Evolutionary conservation across 2,888 invertebrate species (phyloP).

Genomic region (Campoletis raptor): DNA sequence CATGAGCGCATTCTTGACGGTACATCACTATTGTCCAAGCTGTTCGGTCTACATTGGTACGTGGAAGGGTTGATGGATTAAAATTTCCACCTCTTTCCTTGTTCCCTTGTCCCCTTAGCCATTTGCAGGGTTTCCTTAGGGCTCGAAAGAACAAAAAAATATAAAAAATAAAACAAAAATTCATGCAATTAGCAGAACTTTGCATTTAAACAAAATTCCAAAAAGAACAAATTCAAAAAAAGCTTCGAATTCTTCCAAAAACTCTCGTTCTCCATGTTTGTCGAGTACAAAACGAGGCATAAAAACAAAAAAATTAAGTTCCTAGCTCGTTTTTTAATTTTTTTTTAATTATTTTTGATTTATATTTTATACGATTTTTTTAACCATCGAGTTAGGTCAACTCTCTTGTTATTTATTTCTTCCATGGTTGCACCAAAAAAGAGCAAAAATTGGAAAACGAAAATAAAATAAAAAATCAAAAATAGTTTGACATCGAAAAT

Average conservation of each 20-base stretch:
- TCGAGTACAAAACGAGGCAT: background rate
- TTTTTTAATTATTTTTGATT: background rate
- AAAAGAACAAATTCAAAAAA: background rate
- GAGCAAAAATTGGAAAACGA: background rate
- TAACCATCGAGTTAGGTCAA: background rate
- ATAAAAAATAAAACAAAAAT: background rate
- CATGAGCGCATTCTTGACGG: conserved; percentile 85
- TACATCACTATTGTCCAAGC: conserved; percentile 86
- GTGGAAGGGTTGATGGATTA: conserved; percentile 81
- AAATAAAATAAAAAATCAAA: background rate
- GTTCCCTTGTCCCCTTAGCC: background rate
- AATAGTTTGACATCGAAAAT: background rate
- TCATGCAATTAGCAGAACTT: background rate
- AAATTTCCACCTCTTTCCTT: background rate
- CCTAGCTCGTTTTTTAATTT: conserved; percentile 33
- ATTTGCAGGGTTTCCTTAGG: conserved; percentile 13
- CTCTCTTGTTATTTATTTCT: background rate
- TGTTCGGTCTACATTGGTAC: conserved; percentile 85
- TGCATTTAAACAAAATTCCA: background rate
- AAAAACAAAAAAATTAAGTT: conserved; percentile 22
- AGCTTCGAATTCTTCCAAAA: background rate
- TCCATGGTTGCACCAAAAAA: background rate
- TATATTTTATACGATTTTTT: conserved; percentile 21
- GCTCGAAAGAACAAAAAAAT: background rate
- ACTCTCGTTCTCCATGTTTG: background rate